Percentiles rank a stretch among this genome's conserved stretches.
Evolutionary conservation across 2,888 invertebrate species (phyloP).

Genomic region (Himalopsyche kuldschensis): DNA sequence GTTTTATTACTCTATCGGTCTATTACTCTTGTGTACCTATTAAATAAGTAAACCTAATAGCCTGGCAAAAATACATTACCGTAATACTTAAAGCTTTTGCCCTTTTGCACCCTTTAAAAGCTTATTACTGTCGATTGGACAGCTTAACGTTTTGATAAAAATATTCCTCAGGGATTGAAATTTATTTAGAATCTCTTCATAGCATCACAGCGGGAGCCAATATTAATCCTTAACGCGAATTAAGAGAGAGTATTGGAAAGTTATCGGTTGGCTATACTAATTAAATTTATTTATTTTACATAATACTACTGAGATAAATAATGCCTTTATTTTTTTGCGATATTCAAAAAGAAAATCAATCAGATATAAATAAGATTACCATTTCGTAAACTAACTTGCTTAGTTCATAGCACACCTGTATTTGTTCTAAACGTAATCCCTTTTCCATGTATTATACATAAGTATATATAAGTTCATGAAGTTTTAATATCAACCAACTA

Average conservation of each 20-base stretch:
- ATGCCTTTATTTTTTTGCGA: too few relatives aligned
- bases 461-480: too few relatives aligned
- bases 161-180: not conserved
- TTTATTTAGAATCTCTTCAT: not conserved
- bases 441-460: too few relatives aligned
- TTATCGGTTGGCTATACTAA: not conserved
- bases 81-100: not conserved
- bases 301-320: too few relatives aligned
- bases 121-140: constrained; percentile 1
- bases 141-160: not conserved
- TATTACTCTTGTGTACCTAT: not conserved
- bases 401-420: too few relatives aligned
- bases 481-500: too few relatives aligned
- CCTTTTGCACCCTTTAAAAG: not conserved
- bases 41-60: not conserved
- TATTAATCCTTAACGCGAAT: not conserved
- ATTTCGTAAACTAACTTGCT: too few relatives aligned
- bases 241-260: not conserved
- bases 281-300: not conserved
- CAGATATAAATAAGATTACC: too few relatives aligned
- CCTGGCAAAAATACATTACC: not conserved
- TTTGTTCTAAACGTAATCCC: too few relatives aligned
- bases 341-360: too few relatives aligned
- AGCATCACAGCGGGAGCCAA: not conserved
- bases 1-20: not conserved